Evolutionary conservation across 2,113 vertebrate species (phyloP), one percentile per base, ranked within the genome.

Genomic region (Apeltes quadracus): DNA sequence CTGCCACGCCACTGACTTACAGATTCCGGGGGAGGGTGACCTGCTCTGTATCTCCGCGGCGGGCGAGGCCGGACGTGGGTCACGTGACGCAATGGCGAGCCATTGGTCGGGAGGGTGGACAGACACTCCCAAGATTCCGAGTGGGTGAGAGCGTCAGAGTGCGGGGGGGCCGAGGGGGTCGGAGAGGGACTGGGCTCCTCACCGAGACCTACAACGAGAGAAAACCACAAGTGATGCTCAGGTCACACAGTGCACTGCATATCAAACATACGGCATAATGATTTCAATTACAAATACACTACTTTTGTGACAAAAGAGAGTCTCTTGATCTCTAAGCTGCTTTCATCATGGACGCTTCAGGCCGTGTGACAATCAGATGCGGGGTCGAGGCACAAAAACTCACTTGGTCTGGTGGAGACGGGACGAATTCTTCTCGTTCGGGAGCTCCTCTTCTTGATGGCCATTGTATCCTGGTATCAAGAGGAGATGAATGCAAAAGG

Each of bases 71-170:
- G 90, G 58, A 93, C 92, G 20, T 95, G 94, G 48, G 96, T 97
- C 85, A 94, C 94, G 23, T 97, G 96, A 67, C 90, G 94, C 69
- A 97, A 90, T 20, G 95, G 96, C 22, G 93, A 93, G 57, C 96
- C 95, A 2, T 97, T 95, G 66, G 95, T 97, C 16, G 96, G 96
- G 36, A 97, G 92, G 14, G 95, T 95, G 1, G 94, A 93, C 10
- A 97, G 92, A 54, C 93, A 93, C 85, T 97, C 96, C 92, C 95
- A 95, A 43, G 96, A 96, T 76, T 95, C 94, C 1, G 95, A 94
- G 77, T 91, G 93, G 22, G 93, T 91, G 0, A 94, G 92, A 25
- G 94, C 91, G 62, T 85, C 92, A 0, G 82, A 69, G 75, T 92
- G 93, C 0, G 92, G 89, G 14, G 94, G 93, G 72, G 93, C 93